phyloP scores from a whole-genome alignment of 2,113 vertebrate genomes.

The Larimichthys polyactis region DNA sequence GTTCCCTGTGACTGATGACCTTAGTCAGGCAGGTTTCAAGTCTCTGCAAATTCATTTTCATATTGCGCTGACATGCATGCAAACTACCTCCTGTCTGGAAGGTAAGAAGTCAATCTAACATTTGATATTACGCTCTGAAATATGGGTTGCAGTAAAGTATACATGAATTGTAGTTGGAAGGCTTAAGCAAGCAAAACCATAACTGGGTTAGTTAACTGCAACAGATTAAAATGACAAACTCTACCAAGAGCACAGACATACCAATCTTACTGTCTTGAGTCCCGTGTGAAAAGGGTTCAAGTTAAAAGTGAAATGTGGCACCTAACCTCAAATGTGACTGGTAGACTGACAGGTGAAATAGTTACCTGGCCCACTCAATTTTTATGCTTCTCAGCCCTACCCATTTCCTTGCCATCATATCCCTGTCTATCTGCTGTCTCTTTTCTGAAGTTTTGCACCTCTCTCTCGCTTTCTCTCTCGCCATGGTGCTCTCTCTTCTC shows the following conservation, averaged over 20 bases:
- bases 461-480: neutral
- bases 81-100: neutral
- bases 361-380: neutral
- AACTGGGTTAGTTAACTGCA: no score
- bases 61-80: neutral
- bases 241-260: neutral
- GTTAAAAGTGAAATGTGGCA: neutral
- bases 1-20: neutral
- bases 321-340: neutral
- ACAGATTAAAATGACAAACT: neutral
- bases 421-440: neutral
- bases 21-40: neutral
- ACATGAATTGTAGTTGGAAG: neutral
- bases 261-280: neutral
- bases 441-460: neutral
- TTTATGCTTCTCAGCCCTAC: conserved; percentile 16
- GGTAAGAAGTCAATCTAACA: neutral
- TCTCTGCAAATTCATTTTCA: neutral
- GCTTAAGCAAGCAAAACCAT: neutral
- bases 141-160: neutral
- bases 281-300: conserved; percentile 3
- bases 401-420: conserved; percentile 1
- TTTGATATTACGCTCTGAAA: neutral
- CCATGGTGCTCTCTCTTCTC: conserved; percentile 18
- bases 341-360: conserved; percentile 24